Base-by-base conservation (phyloP, 2,888 invertebrate species). In the Taenaris catops region DNA sequence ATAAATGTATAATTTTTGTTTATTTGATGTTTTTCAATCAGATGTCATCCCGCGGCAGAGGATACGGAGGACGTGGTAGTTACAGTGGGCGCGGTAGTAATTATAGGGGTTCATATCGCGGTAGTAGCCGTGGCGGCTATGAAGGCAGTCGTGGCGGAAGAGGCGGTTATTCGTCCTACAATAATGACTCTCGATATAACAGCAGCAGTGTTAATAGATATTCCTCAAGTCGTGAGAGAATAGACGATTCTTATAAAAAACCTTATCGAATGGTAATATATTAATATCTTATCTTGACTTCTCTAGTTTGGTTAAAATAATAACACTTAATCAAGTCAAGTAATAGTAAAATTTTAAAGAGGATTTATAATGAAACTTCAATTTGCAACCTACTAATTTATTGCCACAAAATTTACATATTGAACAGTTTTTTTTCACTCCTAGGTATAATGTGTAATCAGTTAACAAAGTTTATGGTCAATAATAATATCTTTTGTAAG, bases 31-130 rank as follows among this genome's bases (percentile, higher is more conserved):
- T 23, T 11, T 32, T 23, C 4, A 11, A 7, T 23, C 24, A 75
- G 71, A 87, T 87, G 87, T 84, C 86, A 11, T 81, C 87, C 18
- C 71, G 87, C 16, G 87, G 86, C 31, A 68, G 87, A 44, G 86
- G 73, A 8, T 73, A 67, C 34, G 59, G 59, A 20, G 72, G 64
- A 18, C 49, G 70, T 34, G 78, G 74, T 8, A 70, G 55, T 43
- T 84, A 80, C 51, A 73, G 59, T 25, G 68, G 68, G 5, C 63
- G 83, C 4, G 73, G 76, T 2, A 66, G 69, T 26, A 63, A 64
- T 11, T 80, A 81, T 44, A 58, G 83, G 29, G 81, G 83, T 7
- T 73, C 80, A 0, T 84, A 78, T 38, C 72, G 84, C 20, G 84
- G 84, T 39, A 68, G 57, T 36, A 67, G 58, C 39, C 60, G 84